These are phyloP conservation scores for Tillus elongatus DNA, from an alignment of 2,888 invertebrate genomes.

Conservation along the genomic window DNA sequence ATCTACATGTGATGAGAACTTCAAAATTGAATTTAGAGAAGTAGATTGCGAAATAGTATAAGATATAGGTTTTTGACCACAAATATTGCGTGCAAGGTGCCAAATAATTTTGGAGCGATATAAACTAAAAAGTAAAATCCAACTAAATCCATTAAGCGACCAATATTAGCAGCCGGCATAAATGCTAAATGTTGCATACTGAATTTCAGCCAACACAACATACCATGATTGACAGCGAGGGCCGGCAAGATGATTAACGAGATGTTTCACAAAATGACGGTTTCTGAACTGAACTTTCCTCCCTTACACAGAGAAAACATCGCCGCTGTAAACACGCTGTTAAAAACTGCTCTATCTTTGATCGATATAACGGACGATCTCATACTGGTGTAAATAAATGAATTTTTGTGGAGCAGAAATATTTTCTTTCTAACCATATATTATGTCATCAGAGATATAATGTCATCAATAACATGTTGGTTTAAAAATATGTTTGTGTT, in stretches of 20 bases:
- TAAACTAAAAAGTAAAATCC: too few species aligned
- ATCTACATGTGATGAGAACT: too few species aligned
- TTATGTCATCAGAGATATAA: too few species aligned
- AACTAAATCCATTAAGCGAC: constrained; percentile 11
- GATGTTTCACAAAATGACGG: constrained; percentile 42
- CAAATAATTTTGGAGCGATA: too few species aligned
- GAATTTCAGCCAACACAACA: constrained; percentile 29
- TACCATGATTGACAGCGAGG: constrained; percentile 42
- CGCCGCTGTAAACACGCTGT: constrained; percentile 23
- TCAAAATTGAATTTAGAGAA: too few species aligned
- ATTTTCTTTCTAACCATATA: too few species aligned
- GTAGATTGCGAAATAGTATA: too few species aligned
- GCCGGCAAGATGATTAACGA: constrained; percentile 41
- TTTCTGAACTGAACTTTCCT: constrained; percentile 36
- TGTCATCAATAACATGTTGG: too few species aligned
- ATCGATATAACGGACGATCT: constrained; percentile 22
- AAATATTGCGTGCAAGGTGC: too few species aligned
- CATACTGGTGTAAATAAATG: constrained; percentile 3
- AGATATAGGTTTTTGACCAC: too few species aligned
- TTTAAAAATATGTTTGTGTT: too few species aligned
- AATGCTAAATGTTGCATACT: constrained; percentile 30
- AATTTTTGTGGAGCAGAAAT: too few species aligned
- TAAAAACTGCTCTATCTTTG: constrained; percentile 20
- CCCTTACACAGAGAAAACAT: constrained; percentile 23
- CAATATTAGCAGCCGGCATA: constrained; percentile 25